phyloP scores from a whole-genome alignment of 2,113 vertebrate species.

The Accipiter cooperii region DNA sequence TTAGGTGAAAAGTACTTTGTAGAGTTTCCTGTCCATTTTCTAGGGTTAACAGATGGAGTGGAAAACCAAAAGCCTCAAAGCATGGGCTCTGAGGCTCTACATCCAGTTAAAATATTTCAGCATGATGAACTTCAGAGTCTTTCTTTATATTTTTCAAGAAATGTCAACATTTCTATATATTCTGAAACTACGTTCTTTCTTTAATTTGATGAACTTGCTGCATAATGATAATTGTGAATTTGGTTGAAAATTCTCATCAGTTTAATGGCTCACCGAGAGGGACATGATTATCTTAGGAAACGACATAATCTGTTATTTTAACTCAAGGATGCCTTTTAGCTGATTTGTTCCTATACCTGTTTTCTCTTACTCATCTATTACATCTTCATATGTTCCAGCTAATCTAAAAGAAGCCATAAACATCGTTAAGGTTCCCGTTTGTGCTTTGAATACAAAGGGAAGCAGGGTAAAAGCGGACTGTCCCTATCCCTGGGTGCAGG shows the following conservation, averaged over 20 bases:
- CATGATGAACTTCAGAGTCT: not conserved
- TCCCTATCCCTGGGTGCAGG: not conserved
- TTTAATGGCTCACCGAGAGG: not conserved
- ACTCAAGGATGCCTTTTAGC: not conserved
- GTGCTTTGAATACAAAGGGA: not conserved
- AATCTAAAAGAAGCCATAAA: not conserved
- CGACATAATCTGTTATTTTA: accelerated
- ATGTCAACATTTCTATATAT: not conserved
- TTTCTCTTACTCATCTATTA: not conserved
- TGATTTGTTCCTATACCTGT: not conserved
- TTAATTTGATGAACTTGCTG: not conserved
- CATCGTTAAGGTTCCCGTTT: not conserved
- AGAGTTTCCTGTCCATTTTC: not conserved
- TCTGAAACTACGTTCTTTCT: not conserved
- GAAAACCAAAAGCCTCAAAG: not conserved
- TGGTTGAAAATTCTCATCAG: not conserved
- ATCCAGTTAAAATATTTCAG: not conserved
- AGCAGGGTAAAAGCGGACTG: accelerated
- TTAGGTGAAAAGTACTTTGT: not conserved
- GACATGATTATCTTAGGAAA: not conserved
- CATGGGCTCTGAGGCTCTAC: not conserved
- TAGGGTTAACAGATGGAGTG: not conserved
- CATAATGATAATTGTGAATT: not conserved
- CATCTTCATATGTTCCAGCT: too few species aligned
- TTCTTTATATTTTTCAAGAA: not conserved